Conservation (phyloP, 2,113 vertebrate species). For the Cercopithecus mona region DNA sequence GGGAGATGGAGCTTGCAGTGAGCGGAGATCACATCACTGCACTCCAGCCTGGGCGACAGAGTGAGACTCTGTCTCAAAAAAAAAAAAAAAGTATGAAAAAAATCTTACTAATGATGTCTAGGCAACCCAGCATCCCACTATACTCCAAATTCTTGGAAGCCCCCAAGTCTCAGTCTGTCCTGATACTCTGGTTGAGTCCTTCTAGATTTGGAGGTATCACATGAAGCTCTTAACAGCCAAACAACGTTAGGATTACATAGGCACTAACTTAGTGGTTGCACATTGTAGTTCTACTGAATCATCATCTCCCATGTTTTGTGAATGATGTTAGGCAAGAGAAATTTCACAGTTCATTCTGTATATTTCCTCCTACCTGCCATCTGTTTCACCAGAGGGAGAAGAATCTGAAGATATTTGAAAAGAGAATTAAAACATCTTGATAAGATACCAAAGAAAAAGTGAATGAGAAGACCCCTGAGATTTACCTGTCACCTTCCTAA, state of each 20-base stretch:
- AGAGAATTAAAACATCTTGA: not conserved
- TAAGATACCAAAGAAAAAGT: not conserved
- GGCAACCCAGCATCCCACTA: not conserved
- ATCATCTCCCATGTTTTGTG: not conserved
- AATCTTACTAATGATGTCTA: not conserved
- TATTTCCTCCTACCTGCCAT: not conserved
- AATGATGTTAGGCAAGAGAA: not conserved
- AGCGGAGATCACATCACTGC: no score
- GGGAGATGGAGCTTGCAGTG: no score
- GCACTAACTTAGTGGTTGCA: not conserved
- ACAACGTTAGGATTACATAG: not conserved
- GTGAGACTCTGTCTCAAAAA: no score
- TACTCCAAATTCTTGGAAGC: not conserved
- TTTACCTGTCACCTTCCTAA: not conserved
- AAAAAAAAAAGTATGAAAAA: not conserved
- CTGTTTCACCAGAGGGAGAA: not conserved
- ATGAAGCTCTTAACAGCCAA: not conserved
- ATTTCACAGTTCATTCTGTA: not conserved
- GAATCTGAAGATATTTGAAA: conserved; percentile 13
- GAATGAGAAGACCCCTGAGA: not conserved
- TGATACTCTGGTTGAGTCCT: not conserved
- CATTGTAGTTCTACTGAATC: not conserved
- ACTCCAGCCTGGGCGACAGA: no score
- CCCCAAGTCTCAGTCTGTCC: not conserved
- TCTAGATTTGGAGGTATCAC: not conserved